phyloP scores from a whole-genome alignment of 2,797 vertebrate species.

The Chiroxiphia lanceolata region DNA sequence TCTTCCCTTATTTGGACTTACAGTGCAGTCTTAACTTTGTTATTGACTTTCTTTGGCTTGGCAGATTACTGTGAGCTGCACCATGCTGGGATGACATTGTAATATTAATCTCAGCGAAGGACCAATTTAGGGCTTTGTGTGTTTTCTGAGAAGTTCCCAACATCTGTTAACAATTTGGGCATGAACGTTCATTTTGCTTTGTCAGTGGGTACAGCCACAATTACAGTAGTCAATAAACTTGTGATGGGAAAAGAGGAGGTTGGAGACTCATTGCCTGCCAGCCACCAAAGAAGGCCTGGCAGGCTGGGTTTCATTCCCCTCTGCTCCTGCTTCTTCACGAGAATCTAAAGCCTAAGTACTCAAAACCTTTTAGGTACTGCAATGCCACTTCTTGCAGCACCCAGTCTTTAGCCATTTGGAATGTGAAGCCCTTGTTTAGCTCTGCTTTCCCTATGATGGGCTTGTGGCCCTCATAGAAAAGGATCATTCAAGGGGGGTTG shows the following conservation, averaged over 20 bases:
- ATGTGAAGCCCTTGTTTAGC: neutral
- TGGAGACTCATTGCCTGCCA: neutral
- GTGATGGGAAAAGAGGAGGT: neutral
- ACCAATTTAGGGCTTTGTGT: neutral
- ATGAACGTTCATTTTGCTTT: neutral
- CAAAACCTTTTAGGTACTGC: neutral
- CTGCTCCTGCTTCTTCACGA: neutral
- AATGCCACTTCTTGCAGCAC: neutral
- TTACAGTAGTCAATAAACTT: neutral
- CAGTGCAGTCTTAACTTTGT: neutral
- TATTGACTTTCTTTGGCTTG: slow-evolving; percentile 1
- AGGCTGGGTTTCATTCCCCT: neutral
- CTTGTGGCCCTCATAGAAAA: neutral
- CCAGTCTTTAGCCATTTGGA: neutral
- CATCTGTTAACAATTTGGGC: slow-evolving; percentile 2
- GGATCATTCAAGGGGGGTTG: too few species aligned
- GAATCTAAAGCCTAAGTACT: neutral
- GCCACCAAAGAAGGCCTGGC: neutral
- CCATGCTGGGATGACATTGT: neutral
- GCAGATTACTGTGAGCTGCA: neutral
- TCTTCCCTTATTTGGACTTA: slow-evolving; percentile 30
- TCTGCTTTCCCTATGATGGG: neutral
- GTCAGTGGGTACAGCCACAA: neutral
- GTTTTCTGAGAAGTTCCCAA: neutral
- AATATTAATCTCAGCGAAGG: neutral